Conservation (phyloP, 2,888 invertebrate genomes). For the Corbicula japonica region DNA sequence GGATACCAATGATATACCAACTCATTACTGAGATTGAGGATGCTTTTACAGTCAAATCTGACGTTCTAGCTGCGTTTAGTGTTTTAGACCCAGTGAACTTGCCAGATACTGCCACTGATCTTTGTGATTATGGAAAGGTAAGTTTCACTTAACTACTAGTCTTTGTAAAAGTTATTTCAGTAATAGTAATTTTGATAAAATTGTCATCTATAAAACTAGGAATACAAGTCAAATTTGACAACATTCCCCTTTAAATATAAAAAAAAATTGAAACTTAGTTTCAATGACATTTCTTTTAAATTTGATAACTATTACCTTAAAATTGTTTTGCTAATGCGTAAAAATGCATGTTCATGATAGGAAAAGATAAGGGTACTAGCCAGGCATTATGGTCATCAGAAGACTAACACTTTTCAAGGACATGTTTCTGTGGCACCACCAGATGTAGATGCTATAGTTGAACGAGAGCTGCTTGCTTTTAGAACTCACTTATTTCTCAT, state of each 20-base stretch:
- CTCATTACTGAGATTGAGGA: conserved; percentile 35
- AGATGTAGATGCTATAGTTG: conserved; percentile 34
- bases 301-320: no score
- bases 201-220: neutral
- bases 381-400: conserved; percentile 11
- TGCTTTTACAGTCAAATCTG: conserved; percentile 16
- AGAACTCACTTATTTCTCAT: conserved; percentile 34
- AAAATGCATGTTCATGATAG: conserved; percentile 4
- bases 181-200: neutral
- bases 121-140: conserved; percentile 42
- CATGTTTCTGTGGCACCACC: conserved; percentile 14
- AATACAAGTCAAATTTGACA: conserved; percentile 1
- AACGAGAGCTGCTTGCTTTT: conserved; percentile 28
- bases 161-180: conserved; percentile 5
- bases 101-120: conserved; percentile 25
- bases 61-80: conserved; percentile 30
- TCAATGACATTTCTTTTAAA: conserved; percentile 11
- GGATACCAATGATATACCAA: conserved; percentile 30
- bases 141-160: neutral
- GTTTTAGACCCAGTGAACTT: conserved; percentile 24
- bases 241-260: conserved; percentile 5
- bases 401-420: conserved; percentile 28
- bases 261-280: no score
- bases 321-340: conserved; percentile 11
- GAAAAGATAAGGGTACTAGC: neutral